Base-by-base conservation (phyloP, 2,797 vertebrate species). In the Myotis vivesi region DNA sequence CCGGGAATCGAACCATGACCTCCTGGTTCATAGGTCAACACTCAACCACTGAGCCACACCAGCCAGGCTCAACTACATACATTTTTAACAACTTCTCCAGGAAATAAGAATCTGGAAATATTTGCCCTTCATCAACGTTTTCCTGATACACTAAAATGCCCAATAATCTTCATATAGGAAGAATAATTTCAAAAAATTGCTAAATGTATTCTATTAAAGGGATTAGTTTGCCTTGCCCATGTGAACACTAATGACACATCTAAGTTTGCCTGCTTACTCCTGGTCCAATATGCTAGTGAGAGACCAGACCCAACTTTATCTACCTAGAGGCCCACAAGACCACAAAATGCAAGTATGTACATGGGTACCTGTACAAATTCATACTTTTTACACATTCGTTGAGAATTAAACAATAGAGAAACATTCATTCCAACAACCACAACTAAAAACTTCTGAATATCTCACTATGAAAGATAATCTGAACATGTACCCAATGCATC, bases 61-160 rank as follows among this genome's bases (percentile, higher is more conserved):
- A 62, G 25, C 59, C 28, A 62, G 59, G 28, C 28, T 94, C 62
- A 81, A 83, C 64, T n/a, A 73, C 15, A 9, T 16, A 75, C 15
- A 82, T 91, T 94, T 91, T 64, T 57, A 92, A 41, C 64, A 91
- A 71, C 36, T 73, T 94, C 36, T 77, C 62, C 44, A 77, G 25
- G 16, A 88, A 95, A 22, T n/a, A 91, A 87, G 69, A 79, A 55
- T 9, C 25, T 76, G 36, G 30, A 87, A 72, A 90, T 59, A 93
- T 22, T 51, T 64, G 16, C 53, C 88, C 53, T 44, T 88, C 6
- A 53, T 95, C 41, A 17, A 93, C 10, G 46, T 38, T 89, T 91
- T 83, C 44, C 38, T 92, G 55, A 92, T 30, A 23, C 16, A 49
- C 5, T 36, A 38, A 93, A 28, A 91, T 73, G 41, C 36, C 36